Base-by-base conservation (phyloP, 2,113 vertebrate species). In the Gasterosteus nipponicus region DNA sequence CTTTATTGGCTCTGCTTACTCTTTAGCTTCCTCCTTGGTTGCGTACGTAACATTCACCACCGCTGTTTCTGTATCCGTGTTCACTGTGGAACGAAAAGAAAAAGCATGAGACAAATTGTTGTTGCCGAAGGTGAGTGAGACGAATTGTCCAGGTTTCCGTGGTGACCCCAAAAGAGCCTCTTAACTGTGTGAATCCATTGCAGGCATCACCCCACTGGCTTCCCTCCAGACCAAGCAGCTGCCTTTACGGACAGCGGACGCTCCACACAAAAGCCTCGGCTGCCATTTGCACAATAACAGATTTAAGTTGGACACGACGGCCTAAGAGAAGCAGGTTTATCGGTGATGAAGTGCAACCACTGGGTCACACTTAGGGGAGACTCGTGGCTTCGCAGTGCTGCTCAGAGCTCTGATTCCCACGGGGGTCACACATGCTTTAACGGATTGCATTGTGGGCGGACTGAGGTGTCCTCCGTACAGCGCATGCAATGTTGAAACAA, bases 21-120 rank as follows among this genome's bases (percentile, higher is more conserved):
- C 90, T 96, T 98, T 98, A 84, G 97, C 96, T 91, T 98, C 96
- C 68, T 97, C 97, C 94, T 96, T 98, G 7, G 94, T 96, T 33
- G 95, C 87, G 22, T 98, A 98, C 0, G 96, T 98, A 77, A 97
- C 97, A 78, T 98, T 98, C 93, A 98, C 97, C 74, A 98, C 97
- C 0, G 96, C 97, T 71, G 97, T 97, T 94, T 98, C 97, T 87
- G 96, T 96, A 78, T 98, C 97, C 84, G 96, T 98, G 92, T 97
- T 97, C 86, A 98, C 97, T 98, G 92, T 11, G 4, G 75, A 84
- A 82, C 12, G 11, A 69, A 29, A 64, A 22, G 66, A 53, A 10
- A 31, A 53, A 47, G 47, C 47, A 44, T 78, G 22, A 85, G 51
- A 73, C 14, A 70, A 33, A 49, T 71, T 82, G 80, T 47, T 56